phyloP scores from a whole-genome alignment of 2,113 vertebrate genomes.

The Promerops cafer region DNA sequence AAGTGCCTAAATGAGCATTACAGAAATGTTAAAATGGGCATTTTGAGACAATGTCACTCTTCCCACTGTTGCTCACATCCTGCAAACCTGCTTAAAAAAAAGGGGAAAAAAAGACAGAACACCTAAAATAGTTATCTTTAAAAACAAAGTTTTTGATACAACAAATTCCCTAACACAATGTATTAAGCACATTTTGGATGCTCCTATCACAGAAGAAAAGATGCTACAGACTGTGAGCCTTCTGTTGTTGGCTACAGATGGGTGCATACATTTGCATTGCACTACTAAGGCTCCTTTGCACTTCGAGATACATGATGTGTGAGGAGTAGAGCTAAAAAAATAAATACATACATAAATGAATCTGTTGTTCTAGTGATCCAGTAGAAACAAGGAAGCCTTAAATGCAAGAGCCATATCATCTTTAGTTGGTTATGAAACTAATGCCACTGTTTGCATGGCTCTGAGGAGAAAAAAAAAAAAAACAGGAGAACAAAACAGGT shows the following conservation, averaged over 20 bases:
- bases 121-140: background rate
- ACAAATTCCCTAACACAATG: background rate
- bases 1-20: background rate
- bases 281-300: background rate
- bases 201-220: background rate
- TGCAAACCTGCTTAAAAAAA: background rate
- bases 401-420: background rate
- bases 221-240: conserved; percentile 21
- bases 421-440: background rate
- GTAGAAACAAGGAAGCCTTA: conserved; percentile 5
- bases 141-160: background rate
- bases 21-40: background rate
- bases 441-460: background rate
- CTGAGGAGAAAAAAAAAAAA: background rate
- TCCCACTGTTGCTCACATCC: background rate
- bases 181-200: background rate
- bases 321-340: background rate
- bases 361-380: background rate
- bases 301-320: background rate
- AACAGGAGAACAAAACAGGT: background rate
- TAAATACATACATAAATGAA: conserved; percentile 7
- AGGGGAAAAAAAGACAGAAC: background rate
- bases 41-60: background rate
- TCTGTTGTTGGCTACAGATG: conserved; percentile 38
- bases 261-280: background rate